Evolutionary conservation across 2,888 invertebrate species (phyloP), one percentile per base, ranked within the genome.

Genomic region (Acleris sparsana): DNA sequence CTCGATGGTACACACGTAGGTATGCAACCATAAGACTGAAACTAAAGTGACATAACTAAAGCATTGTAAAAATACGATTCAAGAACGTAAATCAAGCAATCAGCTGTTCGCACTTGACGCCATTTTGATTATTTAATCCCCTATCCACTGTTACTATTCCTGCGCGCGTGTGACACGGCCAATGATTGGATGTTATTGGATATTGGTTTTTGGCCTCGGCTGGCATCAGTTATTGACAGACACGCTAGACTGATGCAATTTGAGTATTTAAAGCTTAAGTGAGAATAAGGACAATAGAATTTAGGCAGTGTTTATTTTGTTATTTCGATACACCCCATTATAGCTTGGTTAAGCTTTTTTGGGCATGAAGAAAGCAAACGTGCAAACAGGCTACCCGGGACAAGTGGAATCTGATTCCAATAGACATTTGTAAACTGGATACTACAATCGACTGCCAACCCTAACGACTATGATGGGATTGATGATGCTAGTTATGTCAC

Each of bases 141-240:
- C 62, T 22, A 48, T 53, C 48, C 13, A 53, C 33, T 22, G 48
- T 55, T 49, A 53, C 49, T 60, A 49, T 49, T 46, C 11, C 49
- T 39, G 18, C 20, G 44, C 53, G 43, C 53, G 43, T 9, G 48
- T 57, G 59, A 59, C 49, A 20, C 20, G 49, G 49, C 55, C 55
- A 53, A 57, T 62, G 62, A 62, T 66, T 66, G 66, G 56, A 56
- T 61, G 55, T 61, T 49, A 64, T 66, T 46, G 62, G 62, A 61
- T 62, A 62, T 62, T 56, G 52, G 65, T 52, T 66, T 59, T 66
- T 57, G 57, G 60, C 22, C 52, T 58, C 18, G 16, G 7, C 17
- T 49, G 53, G 20, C 61, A 66, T 55, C 57, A 66, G 66, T 62
- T 66, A 66, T 62, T 66, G 62, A 57, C 65, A 53, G 62, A 43